phyloP scores from a whole-genome alignment of 2,113 vertebrate species.

The Pteropus alecto region DNA sequence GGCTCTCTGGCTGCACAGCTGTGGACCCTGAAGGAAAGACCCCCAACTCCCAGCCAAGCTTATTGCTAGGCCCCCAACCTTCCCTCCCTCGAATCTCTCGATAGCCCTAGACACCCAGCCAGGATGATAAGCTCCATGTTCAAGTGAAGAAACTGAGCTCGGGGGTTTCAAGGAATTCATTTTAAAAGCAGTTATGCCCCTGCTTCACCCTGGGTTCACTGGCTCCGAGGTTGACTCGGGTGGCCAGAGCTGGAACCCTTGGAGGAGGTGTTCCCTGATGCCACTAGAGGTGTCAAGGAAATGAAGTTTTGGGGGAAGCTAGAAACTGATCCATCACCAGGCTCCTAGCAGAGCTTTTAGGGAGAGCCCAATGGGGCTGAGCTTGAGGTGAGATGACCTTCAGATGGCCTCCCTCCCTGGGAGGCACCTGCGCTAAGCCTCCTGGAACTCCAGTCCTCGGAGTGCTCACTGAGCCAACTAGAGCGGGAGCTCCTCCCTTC shows the following conservation, averaged over 20 bases:
- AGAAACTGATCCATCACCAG: background rate
- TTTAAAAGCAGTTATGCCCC: background rate
- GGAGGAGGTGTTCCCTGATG: background rate
- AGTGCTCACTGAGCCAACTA: background rate
- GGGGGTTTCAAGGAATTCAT: background rate
- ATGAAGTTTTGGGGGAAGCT: background rate
- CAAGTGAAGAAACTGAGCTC: background rate
- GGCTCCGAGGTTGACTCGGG: background rate
- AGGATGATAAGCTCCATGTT: background rate
- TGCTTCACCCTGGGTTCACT: background rate
- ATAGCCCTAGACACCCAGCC: background rate
- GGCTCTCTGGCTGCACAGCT: background rate
- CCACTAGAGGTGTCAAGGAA: background rate
- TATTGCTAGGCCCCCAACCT: background rate
- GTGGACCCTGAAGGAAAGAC: background rate
- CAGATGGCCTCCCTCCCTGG: too few species aligned
- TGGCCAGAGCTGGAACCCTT: background rate
- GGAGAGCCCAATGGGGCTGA: background rate
- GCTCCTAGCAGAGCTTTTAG: background rate
- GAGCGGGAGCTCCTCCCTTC: background rate
- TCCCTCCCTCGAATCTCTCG: fast-evolving
- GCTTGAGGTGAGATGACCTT: background rate
- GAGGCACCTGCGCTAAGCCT: background rate
- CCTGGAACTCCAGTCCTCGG: background rate
- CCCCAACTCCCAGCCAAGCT: background rate